Percentiles rank a stretch among this genome's conserved stretches.
These are phyloP conservation scores for Pterostichus madidus DNA, from an alignment of 2,888 invertebrate species.

Conservation along the genomic window DNA sequence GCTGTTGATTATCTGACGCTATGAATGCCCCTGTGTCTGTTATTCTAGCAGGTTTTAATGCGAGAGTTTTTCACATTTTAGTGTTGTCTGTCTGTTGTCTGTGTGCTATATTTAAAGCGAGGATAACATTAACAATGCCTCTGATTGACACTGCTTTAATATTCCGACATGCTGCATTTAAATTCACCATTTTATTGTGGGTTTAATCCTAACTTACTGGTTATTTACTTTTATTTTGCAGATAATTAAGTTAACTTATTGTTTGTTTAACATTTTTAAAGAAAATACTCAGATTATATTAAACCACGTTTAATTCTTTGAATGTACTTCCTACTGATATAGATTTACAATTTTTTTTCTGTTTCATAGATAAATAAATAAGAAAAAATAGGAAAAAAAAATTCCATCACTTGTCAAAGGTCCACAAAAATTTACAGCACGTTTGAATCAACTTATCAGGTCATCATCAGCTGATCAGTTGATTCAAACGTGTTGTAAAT, in stretches of 20 bases:
- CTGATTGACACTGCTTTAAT: slow-evolving; percentile 46
- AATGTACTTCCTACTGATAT: slow-evolving; percentile 15
- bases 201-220: slow-evolving; percentile 13
- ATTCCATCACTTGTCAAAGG: too few relatives aligned
- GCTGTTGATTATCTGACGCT: slow-evolving; percentile 50
- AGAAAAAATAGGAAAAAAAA: too few relatives aligned
- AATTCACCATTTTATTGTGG: slow-evolving; percentile 3
- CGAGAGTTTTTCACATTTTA: slow-evolving; percentile 46
- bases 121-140: slow-evolving; percentile 53
- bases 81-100: slow-evolving; percentile 9
- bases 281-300: slow-evolving; percentile 15
- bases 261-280: slow-evolving; percentile 39
- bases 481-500: too few relatives aligned
- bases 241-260: slow-evolving; percentile 4
- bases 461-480: too few relatives aligned
- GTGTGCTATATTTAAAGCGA: slow-evolving; percentile 39
- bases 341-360: not conserved
- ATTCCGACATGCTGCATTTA: slow-evolving; percentile 32
- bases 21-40: slow-evolving; percentile 40
- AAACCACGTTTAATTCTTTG: slow-evolving; percentile 16
- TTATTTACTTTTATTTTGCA: slow-evolving; percentile 20
- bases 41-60: slow-evolving; percentile 50
- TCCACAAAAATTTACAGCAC: too few relatives aligned
- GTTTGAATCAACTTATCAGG: too few relatives aligned
- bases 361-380: too few relatives aligned